Evolutionary conservation across 2,113 vertebrate species (phyloP).

Genomic region (Dryoscopus gambensis): DNA sequence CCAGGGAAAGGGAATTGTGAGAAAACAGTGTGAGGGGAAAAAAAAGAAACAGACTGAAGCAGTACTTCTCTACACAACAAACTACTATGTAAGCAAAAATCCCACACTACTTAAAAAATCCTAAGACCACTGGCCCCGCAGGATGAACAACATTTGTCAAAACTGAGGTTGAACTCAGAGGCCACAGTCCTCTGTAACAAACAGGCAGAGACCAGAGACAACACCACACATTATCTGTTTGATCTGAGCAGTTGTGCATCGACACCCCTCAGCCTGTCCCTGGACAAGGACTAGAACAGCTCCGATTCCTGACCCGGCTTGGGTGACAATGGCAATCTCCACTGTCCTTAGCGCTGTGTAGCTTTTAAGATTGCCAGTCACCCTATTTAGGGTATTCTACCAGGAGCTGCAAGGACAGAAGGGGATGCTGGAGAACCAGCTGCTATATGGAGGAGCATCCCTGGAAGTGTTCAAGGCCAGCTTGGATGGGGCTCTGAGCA

Average conservation of each 20-base stretch:
- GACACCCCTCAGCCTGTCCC: not conserved
- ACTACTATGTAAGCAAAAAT: not conserved
- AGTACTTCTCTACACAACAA: not conserved
- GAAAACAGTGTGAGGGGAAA: rapidly evolving
- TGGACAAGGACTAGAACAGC: not conserved
- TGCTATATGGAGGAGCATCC: not conserved
- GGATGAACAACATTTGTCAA: not conserved
- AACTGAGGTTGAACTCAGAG: not conserved
- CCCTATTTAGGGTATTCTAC: not conserved
- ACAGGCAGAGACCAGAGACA: not conserved
- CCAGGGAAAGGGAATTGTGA: not conserved
- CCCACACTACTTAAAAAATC: not conserved
- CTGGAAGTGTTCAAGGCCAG: not conserved
- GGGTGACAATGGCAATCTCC: not conserved
- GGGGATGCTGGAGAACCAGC: not conserved
- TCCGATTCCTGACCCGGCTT: not conserved
- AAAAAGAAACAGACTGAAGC: not conserved
- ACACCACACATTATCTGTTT: not conserved
- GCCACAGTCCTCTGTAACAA: not conserved
- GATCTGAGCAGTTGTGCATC: not conserved
- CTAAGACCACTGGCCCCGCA: rapidly evolving
- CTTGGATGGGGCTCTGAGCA: not conserved
- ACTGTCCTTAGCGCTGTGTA: rapidly evolving
- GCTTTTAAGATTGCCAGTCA: not conserved
- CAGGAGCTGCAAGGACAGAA: not conserved